phyloP scores from a whole-genome alignment of 2,797 vertebrate genomes.

The Neosilurus mollespiculum region DNA sequence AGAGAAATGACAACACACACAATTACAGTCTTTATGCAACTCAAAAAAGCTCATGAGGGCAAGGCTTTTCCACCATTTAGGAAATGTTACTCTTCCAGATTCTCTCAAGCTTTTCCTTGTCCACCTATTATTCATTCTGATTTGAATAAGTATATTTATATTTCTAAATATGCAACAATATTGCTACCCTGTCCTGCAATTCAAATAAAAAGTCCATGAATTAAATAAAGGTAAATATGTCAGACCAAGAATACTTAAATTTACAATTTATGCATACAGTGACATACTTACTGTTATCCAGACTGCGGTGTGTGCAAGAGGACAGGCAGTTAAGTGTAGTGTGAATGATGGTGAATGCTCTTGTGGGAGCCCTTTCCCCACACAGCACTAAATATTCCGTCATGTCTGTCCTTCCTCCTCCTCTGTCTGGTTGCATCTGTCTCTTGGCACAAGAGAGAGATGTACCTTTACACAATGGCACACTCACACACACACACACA shows the following conservation, averaged over 20 bases:
- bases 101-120: not conserved
- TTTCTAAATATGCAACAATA: not conserved
- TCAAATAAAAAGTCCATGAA: not conserved
- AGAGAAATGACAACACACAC: too few species aligned
- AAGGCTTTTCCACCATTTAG: too few species aligned
- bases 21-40: not conserved
- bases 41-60: not conserved
- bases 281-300: not conserved
- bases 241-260: not conserved
- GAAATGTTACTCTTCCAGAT: not conserved
- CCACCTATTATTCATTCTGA: not conserved
- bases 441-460: constrained; percentile 43
- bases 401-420: constrained; percentile 49
- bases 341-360: constrained; percentile 24
- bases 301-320: not conserved
- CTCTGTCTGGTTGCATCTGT: constrained; percentile 52
- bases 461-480: constrained; percentile 34
- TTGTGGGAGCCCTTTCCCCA: constrained; percentile 50
- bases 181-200: not conserved
- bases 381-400: constrained; percentile 54
- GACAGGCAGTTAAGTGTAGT: constrained; percentile 22
- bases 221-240: not conserved
- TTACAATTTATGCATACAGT: not conserved
- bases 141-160: constrained; percentile 7
- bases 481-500: constrained; percentile 22